phyloP scores from a whole-genome alignment of 1,140 invertebrate species.

The Achroia grisella region DNA sequence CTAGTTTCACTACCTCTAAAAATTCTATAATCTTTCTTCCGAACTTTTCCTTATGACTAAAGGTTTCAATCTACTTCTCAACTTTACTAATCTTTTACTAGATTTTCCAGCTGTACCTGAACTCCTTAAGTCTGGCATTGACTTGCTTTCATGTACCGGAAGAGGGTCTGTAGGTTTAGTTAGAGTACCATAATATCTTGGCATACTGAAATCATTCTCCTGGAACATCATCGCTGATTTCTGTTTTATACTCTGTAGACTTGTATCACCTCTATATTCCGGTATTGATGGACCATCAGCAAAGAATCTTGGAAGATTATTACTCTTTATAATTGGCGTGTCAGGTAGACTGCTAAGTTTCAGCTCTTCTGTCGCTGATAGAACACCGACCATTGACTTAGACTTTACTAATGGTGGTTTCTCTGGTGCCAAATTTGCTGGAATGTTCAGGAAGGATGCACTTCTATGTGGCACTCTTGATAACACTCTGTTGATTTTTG shows the following conservation, averaged over 20 bases:
- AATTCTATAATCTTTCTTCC: constrained; percentile 45
- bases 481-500: constrained; percentile 60
- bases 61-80: constrained; percentile 62
- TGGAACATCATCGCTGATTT: constrained; percentile 53
- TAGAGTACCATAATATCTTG: constrained; percentile 57
- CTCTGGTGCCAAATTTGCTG: constrained; percentile 51
- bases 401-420: constrained; percentile 57
- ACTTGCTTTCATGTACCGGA: constrained; percentile 62
- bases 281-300: constrained; percentile 54
- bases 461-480: constrained; percentile 65
- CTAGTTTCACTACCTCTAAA: too few relatives aligned
- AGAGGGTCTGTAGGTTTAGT: constrained; percentile 26
- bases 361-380: constrained; percentile 38
- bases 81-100: constrained; percentile 61
- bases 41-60: constrained; percentile 68
- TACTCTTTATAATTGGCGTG: constrained; percentile 68
- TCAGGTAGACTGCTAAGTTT: constrained; percentile 62
- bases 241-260: constrained; percentile 60
- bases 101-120: constrained; percentile 44
- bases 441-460: constrained; percentile 67
- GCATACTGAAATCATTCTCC: constrained; percentile 68
- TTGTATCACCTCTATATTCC: constrained; percentile 63
- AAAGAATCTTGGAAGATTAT: constrained; percentile 67
- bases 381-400: constrained; percentile 56
- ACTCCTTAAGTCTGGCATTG: constrained; percentile 67